These are phyloP conservation scores for Caenorhabditis uteleia DNA, from an alignment of 2,888 invertebrate species.

Conservation along the genomic window DNA sequence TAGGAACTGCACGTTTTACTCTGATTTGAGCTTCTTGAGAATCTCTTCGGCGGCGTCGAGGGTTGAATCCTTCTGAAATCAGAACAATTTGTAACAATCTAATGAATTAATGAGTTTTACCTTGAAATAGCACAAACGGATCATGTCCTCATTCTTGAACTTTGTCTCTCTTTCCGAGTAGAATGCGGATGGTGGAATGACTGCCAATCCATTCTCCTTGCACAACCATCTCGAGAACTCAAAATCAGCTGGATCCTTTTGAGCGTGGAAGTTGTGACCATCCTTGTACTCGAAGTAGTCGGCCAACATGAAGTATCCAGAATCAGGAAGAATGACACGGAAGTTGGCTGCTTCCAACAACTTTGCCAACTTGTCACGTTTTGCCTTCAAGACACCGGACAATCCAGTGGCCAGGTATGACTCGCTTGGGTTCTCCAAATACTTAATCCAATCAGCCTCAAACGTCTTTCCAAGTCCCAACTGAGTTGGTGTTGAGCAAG, in stretches of 20 bases:
- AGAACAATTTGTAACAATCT: no score
- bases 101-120: no score
- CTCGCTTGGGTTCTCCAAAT: slow-evolving; percentile 31
- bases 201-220: slow-evolving; percentile 82
- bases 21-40: slow-evolving; percentile 40
- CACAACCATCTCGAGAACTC: slow-evolving; percentile 94
- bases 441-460: slow-evolving; percentile 77
- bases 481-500: slow-evolving; percentile 74
- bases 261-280: slow-evolving; percentile 53
- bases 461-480: slow-evolving; percentile 90
- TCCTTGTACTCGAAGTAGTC: slow-evolving; percentile 78
- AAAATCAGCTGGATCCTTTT: slow-evolving; percentile 77
- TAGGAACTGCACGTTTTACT: no score
- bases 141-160: slow-evolving; percentile 51
- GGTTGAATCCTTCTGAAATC: slow-evolving; percentile 64
- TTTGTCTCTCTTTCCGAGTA: slow-evolving; percentile 75
- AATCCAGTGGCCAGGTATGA: slow-evolving; percentile 84
- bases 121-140: slow-evolving; percentile 68
- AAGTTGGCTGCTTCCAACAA: slow-evolving; percentile 73
- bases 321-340: slow-evolving; percentile 85
- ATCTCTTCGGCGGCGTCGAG: slow-evolving; percentile 60
- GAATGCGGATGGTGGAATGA: slow-evolving; percentile 93
- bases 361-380: slow-evolving; percentile 82
- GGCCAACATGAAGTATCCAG: slow-evolving; percentile 95
- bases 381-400: slow-evolving; percentile 79